Conservation (phyloP, 2,113 vertebrate species). For the Verasper variegatus region DNA sequence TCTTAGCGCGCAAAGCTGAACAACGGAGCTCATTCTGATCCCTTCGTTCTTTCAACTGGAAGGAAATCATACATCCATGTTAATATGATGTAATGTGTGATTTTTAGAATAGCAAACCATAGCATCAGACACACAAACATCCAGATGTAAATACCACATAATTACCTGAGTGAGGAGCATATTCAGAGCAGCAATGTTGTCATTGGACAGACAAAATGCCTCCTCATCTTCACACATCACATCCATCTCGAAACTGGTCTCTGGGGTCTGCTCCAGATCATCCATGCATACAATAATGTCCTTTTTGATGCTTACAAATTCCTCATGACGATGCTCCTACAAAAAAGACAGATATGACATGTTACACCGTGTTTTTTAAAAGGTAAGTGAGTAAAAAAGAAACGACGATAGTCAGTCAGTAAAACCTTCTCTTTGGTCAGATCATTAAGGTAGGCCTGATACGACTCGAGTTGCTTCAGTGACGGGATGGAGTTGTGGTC, state of each 20-base stretch:
- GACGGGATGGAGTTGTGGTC: constrained; percentile 80
- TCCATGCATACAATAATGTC: constrained; percentile 89
- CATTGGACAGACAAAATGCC: constrained; percentile 88
- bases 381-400: not conserved
- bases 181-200: constrained; percentile 88
- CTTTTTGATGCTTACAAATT: constrained; percentile 86
- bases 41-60: constrained; percentile 85
- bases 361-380: not conserved
- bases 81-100: not conserved
- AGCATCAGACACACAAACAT: not conserved
- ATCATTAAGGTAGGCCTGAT: constrained; percentile 79
- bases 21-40: constrained; percentile 84
- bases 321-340: constrained; percentile 84
- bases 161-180: constrained; percentile 86
- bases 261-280: constrained; percentile 87
- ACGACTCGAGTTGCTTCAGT: constrained; percentile 84
- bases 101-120: not conserved
- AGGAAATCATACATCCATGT: not conserved
- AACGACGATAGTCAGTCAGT: not conserved
- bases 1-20: constrained; percentile 81
- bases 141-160: not conserved
- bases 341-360: not conserved
- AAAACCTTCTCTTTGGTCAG: constrained; percentile 85
- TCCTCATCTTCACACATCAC: constrained; percentile 91
- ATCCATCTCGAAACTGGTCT: constrained; percentile 90